Percentiles rank a stretch among this genome's conserved stretches.
These are phyloP conservation scores for Dryococelus australis DNA, from an alignment of 2,888 invertebrate species.

Conservation along the genomic window DNA sequence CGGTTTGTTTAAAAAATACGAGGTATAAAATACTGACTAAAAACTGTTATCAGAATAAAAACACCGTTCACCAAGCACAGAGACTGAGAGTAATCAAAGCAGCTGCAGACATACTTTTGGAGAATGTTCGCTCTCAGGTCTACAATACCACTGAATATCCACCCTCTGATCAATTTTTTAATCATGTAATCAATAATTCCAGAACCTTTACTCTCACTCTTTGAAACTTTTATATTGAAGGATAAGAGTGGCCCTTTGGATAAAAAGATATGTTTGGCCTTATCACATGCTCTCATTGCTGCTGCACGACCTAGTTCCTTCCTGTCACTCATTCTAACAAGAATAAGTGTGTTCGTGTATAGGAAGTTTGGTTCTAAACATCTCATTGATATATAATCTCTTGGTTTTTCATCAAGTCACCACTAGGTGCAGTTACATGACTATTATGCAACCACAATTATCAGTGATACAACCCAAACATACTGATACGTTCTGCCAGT, in stretches of 20 bases:
- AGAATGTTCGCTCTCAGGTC: not conserved
- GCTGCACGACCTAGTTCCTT: not conserved
- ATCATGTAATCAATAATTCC: not conserved
- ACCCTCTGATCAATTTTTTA: conserved; percentile 19
- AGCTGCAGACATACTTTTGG: not conserved
- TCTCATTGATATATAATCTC: not conserved
- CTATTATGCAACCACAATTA: not conserved
- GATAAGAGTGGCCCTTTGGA: not conserved
- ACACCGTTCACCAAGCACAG: not conserved
- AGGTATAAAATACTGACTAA: not conserved
- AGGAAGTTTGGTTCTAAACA: not conserved
- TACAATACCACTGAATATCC: conserved; percentile 17
- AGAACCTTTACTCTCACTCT: not conserved
- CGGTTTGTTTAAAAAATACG: not conserved
- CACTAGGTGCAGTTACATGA: conserved; percentile 7
- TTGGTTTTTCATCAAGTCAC: not conserved
- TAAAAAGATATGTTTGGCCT: not conserved
- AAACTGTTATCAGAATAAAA: not conserved
- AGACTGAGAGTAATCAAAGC: conserved; percentile 18
- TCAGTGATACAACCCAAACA: not conserved
- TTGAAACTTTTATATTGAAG: not conserved
- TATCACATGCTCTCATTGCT: conserved; percentile 11
- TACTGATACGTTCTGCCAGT: not conserved
- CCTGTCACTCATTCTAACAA: not conserved
- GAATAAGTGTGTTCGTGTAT: conserved; percentile 17